These are phyloP conservation scores for Sebastes diploproa DNA, from an alignment of 2,797 vertebrate genomes.

Conservation along the genomic window DNA sequence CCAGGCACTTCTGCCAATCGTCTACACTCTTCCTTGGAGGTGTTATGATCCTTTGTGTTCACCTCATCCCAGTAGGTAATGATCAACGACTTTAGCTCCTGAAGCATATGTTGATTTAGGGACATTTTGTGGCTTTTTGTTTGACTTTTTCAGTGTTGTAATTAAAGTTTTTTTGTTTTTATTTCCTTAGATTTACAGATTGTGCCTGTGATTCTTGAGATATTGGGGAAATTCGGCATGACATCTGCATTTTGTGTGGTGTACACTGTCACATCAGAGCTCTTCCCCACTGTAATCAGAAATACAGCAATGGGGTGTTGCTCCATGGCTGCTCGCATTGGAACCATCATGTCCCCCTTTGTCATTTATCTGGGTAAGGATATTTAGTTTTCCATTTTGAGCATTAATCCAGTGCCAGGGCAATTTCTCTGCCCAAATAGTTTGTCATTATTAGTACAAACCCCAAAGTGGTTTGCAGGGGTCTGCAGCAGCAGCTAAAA, in stretches of 20 bases:
- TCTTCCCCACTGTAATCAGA: constrained; percentile 90
- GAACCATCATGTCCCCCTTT: constrained; percentile 88
- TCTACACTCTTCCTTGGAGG: constrained; percentile 87
- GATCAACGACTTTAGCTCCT: neutral
- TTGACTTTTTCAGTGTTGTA: neutral
- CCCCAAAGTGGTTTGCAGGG: too few relatives aligned
- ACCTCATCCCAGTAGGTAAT: constrained; percentile 87
- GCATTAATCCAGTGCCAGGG: too few relatives aligned
- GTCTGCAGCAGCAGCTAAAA: too few relatives aligned
- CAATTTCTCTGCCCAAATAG: neutral
- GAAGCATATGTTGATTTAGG: neutral
- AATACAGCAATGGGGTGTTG: constrained; percentile 91
- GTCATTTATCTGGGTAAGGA: constrained; percentile 87
- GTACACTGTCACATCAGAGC: constrained; percentile 88
- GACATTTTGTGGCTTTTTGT: neutral
- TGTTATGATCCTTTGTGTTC: constrained; percentile 86
- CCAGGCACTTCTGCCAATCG: constrained; percentile 86
- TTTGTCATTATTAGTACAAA: neutral
- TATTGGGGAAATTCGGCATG: constrained; percentile 90
- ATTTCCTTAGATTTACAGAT: constrained; percentile 25
- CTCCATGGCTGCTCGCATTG: constrained; percentile 88
- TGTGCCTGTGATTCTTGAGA: constrained; percentile 70
- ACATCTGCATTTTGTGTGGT: constrained; percentile 88
- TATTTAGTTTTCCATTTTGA: neutral
- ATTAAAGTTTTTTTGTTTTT: neutral